A percentile compares a stretch with the other conserved stretches of the same genome.
Conservation (phyloP, 2,113 vertebrate species). For the Mugil cephalus region DNA sequence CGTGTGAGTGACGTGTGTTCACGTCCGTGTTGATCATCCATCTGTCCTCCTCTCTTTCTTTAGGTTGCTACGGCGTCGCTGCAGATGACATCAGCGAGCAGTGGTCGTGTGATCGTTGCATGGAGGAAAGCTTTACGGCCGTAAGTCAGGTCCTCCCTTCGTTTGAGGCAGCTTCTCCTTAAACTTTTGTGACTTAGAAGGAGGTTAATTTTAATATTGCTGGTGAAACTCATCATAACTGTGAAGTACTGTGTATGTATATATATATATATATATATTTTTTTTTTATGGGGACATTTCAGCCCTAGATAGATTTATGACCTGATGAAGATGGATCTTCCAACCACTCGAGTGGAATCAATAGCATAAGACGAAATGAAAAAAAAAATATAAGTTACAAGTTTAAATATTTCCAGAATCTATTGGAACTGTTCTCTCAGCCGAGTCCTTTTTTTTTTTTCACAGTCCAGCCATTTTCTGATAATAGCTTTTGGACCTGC, state of each 20-base stretch:
- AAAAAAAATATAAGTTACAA: too few relatives aligned
- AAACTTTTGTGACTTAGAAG: neutral
- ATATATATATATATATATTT: too few relatives aligned
- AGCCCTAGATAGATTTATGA: neutral
- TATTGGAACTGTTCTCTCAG: too few relatives aligned
- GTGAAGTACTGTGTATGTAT: neutral
- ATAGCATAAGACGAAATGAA: too few relatives aligned
- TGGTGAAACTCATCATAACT: neutral
- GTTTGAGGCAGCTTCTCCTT: neutral
- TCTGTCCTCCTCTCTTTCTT: slow-evolving; percentile 25
- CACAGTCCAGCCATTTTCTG: too few relatives aligned
- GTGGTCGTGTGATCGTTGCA: slow-evolving; percentile 95
- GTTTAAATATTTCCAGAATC: too few relatives aligned
- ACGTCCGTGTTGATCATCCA: neutral
- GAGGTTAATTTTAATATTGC: neutral
- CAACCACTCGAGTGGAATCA: neutral
- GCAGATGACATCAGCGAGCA: slow-evolving; percentile 85
- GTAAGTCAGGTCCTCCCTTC: slow-evolving; percentile 83
- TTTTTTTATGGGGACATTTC: neutral
- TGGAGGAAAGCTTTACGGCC: slow-evolving; percentile 88
- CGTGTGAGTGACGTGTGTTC: neutral
- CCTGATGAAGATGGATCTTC: neutral
- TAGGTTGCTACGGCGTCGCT: slow-evolving; percentile 96
- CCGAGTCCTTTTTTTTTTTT: too few relatives aligned
- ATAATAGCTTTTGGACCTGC: too few relatives aligned